Percentiles rank a stretch among this genome's conserved stretches.
Conservation (phyloP, 2,113 vertebrate species). For the Pygoscelis antarcticus region DNA sequence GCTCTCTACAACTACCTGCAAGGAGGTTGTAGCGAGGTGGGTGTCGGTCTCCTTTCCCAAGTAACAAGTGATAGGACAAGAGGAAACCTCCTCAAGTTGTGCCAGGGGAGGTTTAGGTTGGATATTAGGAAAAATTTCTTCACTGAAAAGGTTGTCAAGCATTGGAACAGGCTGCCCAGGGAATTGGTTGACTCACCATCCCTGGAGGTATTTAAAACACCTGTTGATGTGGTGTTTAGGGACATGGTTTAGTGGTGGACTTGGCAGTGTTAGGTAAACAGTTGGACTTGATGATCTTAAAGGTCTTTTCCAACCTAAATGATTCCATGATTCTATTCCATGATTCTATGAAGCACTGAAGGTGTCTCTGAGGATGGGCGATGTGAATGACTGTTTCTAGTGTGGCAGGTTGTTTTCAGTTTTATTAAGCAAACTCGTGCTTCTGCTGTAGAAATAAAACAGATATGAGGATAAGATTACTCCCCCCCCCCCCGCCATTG, state of each 20-base stretch:
- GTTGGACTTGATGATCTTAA: neutral
- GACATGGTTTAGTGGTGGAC: neutral
- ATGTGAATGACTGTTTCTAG: neutral
- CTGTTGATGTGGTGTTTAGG: neutral
- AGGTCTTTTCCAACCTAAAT: neutral
- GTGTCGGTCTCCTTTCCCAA: neutral
- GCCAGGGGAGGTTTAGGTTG: neutral
- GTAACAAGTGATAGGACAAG: neutral
- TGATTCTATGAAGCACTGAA: neutral
- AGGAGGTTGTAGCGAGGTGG: neutral
- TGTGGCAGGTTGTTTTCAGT: neutral
- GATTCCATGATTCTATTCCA: neutral
- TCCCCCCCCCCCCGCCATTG: no score
- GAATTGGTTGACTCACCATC: neutral
- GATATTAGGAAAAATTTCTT: neutral
- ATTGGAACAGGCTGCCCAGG: neutral
- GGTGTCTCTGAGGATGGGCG: neutral
- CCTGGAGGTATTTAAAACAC: neutral
- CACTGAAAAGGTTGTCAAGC: no score
- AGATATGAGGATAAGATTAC: neutral
- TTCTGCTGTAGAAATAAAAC: neutral
- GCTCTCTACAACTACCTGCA: neutral
- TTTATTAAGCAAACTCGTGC: neutral
- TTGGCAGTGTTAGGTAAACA: neutral
- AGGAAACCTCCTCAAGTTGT: neutral